These are phyloP conservation scores for Metellina segmentata DNA, from an alignment of 2,888 invertebrate genomes.

Conservation along the genomic window DNA sequence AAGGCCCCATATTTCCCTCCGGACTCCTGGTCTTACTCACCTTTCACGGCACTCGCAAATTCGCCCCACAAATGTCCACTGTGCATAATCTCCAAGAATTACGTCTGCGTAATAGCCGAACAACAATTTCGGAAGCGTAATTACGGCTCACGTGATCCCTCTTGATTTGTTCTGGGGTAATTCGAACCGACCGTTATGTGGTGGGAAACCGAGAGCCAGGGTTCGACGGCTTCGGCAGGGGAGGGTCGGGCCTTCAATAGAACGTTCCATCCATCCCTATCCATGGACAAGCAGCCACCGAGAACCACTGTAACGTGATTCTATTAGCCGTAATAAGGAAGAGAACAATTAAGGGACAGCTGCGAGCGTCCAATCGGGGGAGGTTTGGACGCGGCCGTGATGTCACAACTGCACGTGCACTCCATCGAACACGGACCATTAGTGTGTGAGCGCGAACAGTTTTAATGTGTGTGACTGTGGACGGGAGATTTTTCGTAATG, in stretches of 20 bases:
- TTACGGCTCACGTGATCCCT: constrained; percentile 44
- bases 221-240: constrained; percentile 32
- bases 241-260: constrained; percentile 29
- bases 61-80: background rate
- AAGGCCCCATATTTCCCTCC: no score
- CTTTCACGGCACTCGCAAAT: background rate
- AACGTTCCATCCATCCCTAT: background rate
- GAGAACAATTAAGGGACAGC: constrained; percentile 72
- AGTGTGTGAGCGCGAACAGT: constrained; percentile 65
- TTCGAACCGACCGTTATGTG: constrained; percentile 52
- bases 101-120: background rate
- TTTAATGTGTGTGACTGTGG: constrained; percentile 67
- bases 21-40: background rate
- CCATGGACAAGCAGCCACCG: background rate
- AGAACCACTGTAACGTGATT: constrained; percentile 61
- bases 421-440: constrained; percentile 47
- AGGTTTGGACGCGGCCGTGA: constrained; percentile 34
- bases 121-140: constrained; percentile 8
- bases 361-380: constrained; percentile 53
- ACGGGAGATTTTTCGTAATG: constrained; percentile 62
- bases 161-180: constrained; percentile 50
- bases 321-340: constrained; percentile 71
- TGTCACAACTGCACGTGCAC: constrained; percentile 67
- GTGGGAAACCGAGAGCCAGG: constrained; percentile 43
- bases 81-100: constrained; percentile 6